Percentiles rank a stretch among this genome's conserved stretches.
These are phyloP conservation scores for Perdita meconis DNA, from an alignment of 2,888 invertebrate species.

Conservation along the genomic window DNA sequence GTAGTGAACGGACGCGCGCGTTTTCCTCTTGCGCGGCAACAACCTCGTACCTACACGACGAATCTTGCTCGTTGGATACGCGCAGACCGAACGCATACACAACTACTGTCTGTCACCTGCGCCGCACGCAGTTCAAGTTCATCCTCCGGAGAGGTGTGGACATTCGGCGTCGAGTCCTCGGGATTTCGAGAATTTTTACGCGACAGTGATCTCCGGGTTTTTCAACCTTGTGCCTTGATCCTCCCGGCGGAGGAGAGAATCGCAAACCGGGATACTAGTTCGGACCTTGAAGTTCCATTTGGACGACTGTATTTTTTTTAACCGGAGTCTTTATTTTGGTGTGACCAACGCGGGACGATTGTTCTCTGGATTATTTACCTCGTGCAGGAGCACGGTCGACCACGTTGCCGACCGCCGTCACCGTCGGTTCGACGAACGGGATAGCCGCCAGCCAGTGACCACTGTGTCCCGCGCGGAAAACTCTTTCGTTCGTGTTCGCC, in stretches of 20 bases:
- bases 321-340: conserved; percentile 19
- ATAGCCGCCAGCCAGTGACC: conserved; percentile 54
- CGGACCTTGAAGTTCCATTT: too few species aligned
- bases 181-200: neutral
- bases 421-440: conserved; percentile 63
- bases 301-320: neutral
- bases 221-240: conserved; percentile 23
- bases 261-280: too few species aligned
- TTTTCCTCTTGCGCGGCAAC: conserved; percentile 26
- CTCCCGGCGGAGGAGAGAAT: too few species aligned
- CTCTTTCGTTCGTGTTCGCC: conserved; percentile 37
- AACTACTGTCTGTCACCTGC: conserved; percentile 43
- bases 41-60: conserved; percentile 2
- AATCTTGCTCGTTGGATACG: conserved; percentile 24
- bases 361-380: conserved; percentile 45
- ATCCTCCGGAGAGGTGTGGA: conserved; percentile 6
- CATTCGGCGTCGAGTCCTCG: too few species aligned
- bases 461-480: conserved; percentile 44
- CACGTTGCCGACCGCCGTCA: conserved; percentile 59
- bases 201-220: conserved; percentile 6
- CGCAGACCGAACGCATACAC: conserved; percentile 9
- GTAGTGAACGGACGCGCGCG: conserved; percentile 73
- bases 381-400: conserved; percentile 45
- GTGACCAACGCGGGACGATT: conserved; percentile 19
- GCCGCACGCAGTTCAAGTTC: conserved; percentile 57